Conservation (phyloP, 1,140 invertebrate genomes). For the Hyles euphorbiae region DNA sequence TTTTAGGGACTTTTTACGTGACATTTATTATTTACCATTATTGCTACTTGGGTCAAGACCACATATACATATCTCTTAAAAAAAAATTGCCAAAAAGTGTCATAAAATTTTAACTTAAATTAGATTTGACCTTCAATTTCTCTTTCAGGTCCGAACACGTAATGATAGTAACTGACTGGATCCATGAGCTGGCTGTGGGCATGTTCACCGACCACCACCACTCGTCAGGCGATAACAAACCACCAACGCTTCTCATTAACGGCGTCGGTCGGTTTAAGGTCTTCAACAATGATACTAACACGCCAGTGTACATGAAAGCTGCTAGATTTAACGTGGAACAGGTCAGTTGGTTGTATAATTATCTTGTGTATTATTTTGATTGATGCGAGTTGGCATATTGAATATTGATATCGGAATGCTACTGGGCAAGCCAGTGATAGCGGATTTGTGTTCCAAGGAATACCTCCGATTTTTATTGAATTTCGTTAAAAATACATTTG, state of each 20-base stretch:
- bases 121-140: no score
- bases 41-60: no score
- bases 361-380: neutral
- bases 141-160: constrained; percentile 82
- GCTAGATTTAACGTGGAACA: constrained; percentile 78
- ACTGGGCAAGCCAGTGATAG: no score
- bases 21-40: no score
- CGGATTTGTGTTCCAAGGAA: no score
- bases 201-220: constrained; percentile 88
- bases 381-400: neutral
- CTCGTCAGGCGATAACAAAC: constrained; percentile 86
- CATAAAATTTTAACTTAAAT: neutral
- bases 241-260: constrained; percentile 86
- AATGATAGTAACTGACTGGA: constrained; percentile 87
- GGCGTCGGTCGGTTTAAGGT: constrained; percentile 80
- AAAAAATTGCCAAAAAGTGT: no score
- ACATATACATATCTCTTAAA: no score
- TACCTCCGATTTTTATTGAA: no score
- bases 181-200: constrained; percentile 80
- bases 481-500: no score
- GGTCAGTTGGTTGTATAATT: constrained; percentile 45
- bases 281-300: constrained; percentile 53
- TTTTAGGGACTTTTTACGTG: no score
- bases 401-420: no score
- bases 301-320: constrained; percentile 70